Evolutionary conservation across 64 coral and sea anemone genomes (phyloP).

Genomic region (Hydrozoanthus tunicans): DNA sequence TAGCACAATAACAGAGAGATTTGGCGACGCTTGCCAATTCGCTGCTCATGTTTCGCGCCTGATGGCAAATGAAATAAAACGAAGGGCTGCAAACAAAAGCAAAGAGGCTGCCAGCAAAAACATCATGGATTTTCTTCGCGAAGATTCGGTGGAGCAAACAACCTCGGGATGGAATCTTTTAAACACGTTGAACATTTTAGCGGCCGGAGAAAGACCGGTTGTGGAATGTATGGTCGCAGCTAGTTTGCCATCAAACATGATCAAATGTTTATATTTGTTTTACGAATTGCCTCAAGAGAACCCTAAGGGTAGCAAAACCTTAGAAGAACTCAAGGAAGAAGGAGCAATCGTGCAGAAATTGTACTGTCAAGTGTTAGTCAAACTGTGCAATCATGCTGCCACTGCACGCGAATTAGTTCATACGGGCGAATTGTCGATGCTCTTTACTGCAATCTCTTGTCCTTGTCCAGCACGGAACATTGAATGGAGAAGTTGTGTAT

Average conservation of each 20-base stretch:
- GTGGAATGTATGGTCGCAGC: slow-evolving; percentile 98
- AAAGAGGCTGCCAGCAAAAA: slow-evolving; percentile 80
- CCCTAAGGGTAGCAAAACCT: slow-evolving; percentile 17
- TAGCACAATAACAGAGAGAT: slow-evolving; percentile 85
- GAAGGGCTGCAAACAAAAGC: slow-evolving; percentile 72
- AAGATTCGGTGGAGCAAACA: slow-evolving; percentile 70
- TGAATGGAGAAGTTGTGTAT: slow-evolving; percentile 84
- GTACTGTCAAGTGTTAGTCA: slow-evolving; percentile 82
- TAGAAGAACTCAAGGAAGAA: slow-evolving; percentile 60
- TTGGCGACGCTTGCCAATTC: slow-evolving; percentile 95
- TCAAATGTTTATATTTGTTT: slow-evolving; percentile 98
- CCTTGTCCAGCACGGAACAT: slow-evolving; percentile 68
- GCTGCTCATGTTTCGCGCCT: slow-evolving; percentile 94
- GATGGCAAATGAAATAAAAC: slow-evolving; percentile 92
- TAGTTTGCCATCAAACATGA: slow-evolving; percentile 88
- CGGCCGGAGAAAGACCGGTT: slow-evolving; percentile 88
- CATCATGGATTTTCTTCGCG: slow-evolving; percentile 88
- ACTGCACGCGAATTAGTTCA: slow-evolving; percentile 85
- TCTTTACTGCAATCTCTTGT: slow-evolving; percentile 93
- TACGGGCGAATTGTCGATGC: slow-evolving; percentile 83
- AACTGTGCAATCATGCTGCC: slow-evolving; percentile 78
- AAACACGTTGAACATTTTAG: slow-evolving; percentile 80
- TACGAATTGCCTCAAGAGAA: slow-evolving; percentile 76
- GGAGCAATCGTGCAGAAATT: slow-evolving; percentile 77
- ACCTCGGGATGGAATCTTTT: slow-evolving; percentile 93